Evolutionary conservation across 2,888 invertebrate species (phyloP), one percentile per base, ranked within the genome.

Genomic region (Drosophila mercatorum): DNA sequence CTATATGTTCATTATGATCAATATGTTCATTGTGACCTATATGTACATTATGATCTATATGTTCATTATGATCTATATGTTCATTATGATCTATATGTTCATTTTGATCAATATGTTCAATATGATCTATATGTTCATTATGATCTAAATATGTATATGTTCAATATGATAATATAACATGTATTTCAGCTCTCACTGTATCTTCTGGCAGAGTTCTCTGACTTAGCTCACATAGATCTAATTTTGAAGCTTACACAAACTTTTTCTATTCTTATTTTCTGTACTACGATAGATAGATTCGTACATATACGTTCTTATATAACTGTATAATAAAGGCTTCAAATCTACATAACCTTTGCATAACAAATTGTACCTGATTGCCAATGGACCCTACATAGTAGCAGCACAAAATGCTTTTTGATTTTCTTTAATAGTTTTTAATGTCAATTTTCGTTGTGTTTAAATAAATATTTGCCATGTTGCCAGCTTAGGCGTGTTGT

Each of bases 401-500:
- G 10, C 8, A 43, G 36, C 28, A 34, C 34, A 53, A 51, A 68
- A 81, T 36, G 52, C 40, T 43, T 49, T 59, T 69, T 34, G 62
- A 65, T 68, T 65, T 62, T 47, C 34, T 44, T 72, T 64, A 72
- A 55, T 56, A 47, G 70, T 70, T 78, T 76, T 52, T 26, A 44
- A 70, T 65, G 36, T 41, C 22, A 10, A 22, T 52, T 65, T 43
- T 26, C 14, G 4, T 14, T n/a, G n/a, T 69, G 64, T 61, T 65
- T 62, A 46, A 57, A 65, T 69, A 51, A 51, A 51, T 61, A 60
- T 75, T 56, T 43, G 66, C 38, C 58, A 17, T 64, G 67, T 64
- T 44, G 47, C 56, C 66, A 40, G 66, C 56, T 75, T 65, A 62
- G 66, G 47, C 49, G 49, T 60, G 63, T 46, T 28, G 2, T 28